phyloP scores from a whole-genome alignment of 2,888 invertebrate genomes.

The Pristionchus mayeri region DNA sequence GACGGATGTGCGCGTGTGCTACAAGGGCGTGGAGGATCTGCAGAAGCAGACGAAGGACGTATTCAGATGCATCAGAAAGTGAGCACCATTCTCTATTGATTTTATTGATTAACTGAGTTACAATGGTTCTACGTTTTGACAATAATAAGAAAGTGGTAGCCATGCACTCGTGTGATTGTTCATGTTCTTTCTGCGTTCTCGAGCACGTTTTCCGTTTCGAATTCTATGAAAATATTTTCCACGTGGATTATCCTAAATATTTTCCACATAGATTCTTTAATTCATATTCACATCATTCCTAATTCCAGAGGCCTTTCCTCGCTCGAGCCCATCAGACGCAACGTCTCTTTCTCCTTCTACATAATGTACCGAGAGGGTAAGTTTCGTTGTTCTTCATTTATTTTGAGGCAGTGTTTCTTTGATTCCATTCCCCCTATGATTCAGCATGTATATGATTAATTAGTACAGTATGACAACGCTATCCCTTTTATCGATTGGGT shows the following conservation, averaged over 20 bases:
- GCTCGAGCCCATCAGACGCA: constrained; percentile 19
- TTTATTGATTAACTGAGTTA: too few species aligned
- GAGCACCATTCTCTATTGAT: background rate
- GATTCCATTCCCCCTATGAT: too few species aligned
- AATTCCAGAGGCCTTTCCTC: constrained; percentile 11
- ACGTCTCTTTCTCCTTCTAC: constrained; percentile 35
- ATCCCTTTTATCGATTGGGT: constrained; percentile 22
- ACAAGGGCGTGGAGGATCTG: constrained; percentile 5
- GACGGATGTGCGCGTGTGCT: background rate
- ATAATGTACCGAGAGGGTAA: background rate
- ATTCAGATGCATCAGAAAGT: constrained; percentile 7
- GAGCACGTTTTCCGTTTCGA: background rate
- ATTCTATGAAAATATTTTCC: background rate
- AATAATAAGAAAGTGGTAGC: too few species aligned
- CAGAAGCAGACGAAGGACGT: constrained; percentile 34
- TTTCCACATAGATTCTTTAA: background rate
- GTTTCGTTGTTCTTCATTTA: background rate
- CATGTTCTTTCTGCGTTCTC: too few species aligned
- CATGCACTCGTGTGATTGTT: too few species aligned
- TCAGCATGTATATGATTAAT: too few species aligned
- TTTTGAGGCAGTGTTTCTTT: background rate
- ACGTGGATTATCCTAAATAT: background rate
- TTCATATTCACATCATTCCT: background rate
- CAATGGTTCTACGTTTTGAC: too few species aligned
- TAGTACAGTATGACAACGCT: background rate